Base-by-base conservation (phyloP, 2,797 vertebrate species). In the Myiotriccus ornatus region DNA sequence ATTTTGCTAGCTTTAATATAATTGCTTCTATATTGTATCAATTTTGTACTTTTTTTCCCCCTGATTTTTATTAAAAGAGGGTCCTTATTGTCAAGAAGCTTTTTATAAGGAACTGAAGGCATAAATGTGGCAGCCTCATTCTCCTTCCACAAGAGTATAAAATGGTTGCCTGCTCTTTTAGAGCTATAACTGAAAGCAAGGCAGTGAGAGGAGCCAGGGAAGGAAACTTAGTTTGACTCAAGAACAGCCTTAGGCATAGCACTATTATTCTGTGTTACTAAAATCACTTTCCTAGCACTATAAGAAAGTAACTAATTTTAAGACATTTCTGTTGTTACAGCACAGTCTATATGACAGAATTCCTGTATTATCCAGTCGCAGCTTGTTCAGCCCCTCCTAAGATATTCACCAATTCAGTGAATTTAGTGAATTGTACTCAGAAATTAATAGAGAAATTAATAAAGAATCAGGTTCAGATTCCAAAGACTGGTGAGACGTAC, bases 231-330 rank as follows among this genome's bases (percentile, higher is more conserved):
- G 41, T 74, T 63, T 59, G 53, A 84, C 46, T 93, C 10, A 16
- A 94, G 60, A 89, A 89, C 39, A 71, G 89, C 93, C 91, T 81
- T 69, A 92, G 93, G 91, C 87, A 88, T 9, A 87, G 56, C 37
- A 70, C 7, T 64, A 43, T 57, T 89, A 80, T 60, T 57, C 32
- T 56, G 20, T 35, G 32, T 77, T 86, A 91, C 49, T 55, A 85
- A 89, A 91, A 86, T 63, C 60, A 75, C 49, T 56, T 91, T 57
- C 52, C 47, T 44, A 90, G 47, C 37, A 64, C 30, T 63, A 50
- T 68, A 75, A 78, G 53, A 87, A 95, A 89, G 70, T 71, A 37
- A 89, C 46, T 86, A 23, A 77, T 89, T 93, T 91, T 85, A 89
- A 71, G 68, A 65, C n/a, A 55, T 87, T 63, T 89, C 44, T 64